Evolutionary conservation across 2,888 invertebrate species (phyloP).

Genomic region (Philereme transversata): DNA sequence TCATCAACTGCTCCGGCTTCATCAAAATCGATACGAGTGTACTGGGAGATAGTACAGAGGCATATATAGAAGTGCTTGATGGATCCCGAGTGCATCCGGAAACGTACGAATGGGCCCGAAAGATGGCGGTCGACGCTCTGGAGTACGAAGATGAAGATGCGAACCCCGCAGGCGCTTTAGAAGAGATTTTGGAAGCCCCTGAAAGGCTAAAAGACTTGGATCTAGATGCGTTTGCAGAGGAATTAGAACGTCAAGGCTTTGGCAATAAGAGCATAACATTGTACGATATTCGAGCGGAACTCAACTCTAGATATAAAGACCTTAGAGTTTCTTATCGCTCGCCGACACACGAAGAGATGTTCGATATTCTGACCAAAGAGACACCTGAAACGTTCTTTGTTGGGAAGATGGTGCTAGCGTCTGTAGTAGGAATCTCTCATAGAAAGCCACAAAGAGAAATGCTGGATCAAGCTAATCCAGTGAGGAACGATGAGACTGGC

Average conservation of each 20-base stretch:
- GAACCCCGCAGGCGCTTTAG: constrained; percentile 97
- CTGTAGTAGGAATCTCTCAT: constrained; percentile 92
- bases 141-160: constrained; percentile 99
- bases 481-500: constrained; percentile 96
- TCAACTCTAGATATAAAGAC: constrained; percentile 97
- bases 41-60: constrained; percentile 96
- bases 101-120: constrained; percentile 99
- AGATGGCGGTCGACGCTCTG: constrained; percentile 99
- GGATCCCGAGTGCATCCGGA: constrained; percentile 99
- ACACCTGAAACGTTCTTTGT: constrained; percentile 96
- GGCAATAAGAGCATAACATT: constrained; percentile 96
- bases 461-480: constrained; percentile 97
- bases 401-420: constrained; percentile 92
- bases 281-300: constrained; percentile 98
- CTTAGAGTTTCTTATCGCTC: constrained; percentile 90
- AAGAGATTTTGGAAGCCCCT: constrained; percentile 98
- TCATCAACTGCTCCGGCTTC: constrained; percentile 99
- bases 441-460: constrained; percentile 96
- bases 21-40: constrained; percentile 99
- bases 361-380: constrained; percentile 98
- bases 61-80: constrained; percentile 97
- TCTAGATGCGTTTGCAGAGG: constrained; percentile 98
- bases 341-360: constrained; percentile 93
- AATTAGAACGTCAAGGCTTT: constrained; percentile 95
- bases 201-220: constrained; percentile 97